Conservation (phyloP, 2,113 vertebrate species). For the Hiodon tergisus region DNA sequence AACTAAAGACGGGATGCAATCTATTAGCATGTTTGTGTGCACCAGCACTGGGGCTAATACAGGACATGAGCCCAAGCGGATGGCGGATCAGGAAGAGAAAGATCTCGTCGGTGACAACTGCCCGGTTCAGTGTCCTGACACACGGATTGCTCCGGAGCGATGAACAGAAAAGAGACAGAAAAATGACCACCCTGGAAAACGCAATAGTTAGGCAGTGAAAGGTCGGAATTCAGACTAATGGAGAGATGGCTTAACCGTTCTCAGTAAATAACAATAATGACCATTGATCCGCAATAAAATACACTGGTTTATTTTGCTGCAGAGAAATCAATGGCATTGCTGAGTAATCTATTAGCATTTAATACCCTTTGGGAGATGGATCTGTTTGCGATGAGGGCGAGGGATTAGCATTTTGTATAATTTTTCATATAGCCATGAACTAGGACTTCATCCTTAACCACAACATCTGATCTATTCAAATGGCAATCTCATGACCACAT, state of each 20-base stretch:
- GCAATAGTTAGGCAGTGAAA: slow-evolving; percentile 9
- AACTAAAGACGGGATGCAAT: neutral
- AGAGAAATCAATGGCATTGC: slow-evolving; percentile 34
- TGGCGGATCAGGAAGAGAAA: neutral
- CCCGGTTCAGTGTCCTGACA: neutral
- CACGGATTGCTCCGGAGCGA: neutral
- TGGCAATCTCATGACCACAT: neutral
- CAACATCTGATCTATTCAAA: neutral
- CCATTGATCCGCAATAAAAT: slow-evolving; percentile 37
- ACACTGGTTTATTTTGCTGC: slow-evolving; percentile 35
- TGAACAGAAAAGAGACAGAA: neutral
- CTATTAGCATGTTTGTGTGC: neutral
- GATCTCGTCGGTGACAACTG: no score
- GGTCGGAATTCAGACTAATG: slow-evolving; percentile 29
- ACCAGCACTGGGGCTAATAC: neutral
- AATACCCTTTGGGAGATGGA: slow-evolving; percentile 27
- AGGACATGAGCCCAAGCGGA: no score
- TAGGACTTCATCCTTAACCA: no score
- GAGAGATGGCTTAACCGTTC: slow-evolving; percentile 34
- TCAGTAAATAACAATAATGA: slow-evolving; percentile 48
- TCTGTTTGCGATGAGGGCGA: neutral
- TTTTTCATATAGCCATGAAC: neutral
- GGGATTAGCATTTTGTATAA: neutral
- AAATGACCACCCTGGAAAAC: neutral
- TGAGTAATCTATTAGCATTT: slow-evolving; percentile 33